These are phyloP conservation scores for Thunnus thynnus DNA, from an alignment of 2,113 vertebrate species.

Conservation along the genomic window DNA sequence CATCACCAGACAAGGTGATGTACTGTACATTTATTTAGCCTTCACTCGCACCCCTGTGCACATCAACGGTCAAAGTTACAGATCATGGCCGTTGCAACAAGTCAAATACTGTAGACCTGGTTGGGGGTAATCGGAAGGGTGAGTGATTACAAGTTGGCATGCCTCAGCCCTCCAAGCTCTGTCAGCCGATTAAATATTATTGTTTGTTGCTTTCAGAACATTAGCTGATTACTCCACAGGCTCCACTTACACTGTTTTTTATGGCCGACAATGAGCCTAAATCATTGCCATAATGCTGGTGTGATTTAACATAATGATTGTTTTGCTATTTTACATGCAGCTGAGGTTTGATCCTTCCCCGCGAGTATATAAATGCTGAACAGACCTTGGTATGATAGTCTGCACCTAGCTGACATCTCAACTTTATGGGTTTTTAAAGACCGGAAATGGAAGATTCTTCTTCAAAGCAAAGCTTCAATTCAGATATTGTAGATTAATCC, in stretches of 20 bases:
- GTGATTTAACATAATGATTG: slow-evolving; percentile 64
- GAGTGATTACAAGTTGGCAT: slow-evolving; percentile 23
- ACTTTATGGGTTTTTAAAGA: neutral
- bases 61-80: slow-evolving; percentile 7
- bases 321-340: slow-evolving; percentile 53
- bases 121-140: neutral
- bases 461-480: neutral
- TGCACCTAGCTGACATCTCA: neutral
- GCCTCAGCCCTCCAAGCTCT: slow-evolving; percentile 43
- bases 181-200: slow-evolving; percentile 62
- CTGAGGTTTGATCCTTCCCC: slow-evolving; percentile 19
- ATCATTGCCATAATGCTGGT: slow-evolving; percentile 63
- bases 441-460: neutral
- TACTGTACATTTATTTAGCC: slow-evolving; percentile 38
- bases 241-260: slow-evolving; percentile 62
- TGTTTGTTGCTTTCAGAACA: slow-evolving; percentile 67
- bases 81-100: slow-evolving; percentile 27
- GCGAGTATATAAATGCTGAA: slow-evolving; percentile 12
- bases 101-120: neutral
- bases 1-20: slow-evolving; percentile 30
- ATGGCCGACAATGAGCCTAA: slow-evolving; percentile 65
- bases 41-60: neutral
- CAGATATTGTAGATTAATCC: neutral
- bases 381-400: slow-evolving; percentile 12
- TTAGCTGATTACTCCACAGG: slow-evolving; percentile 71